Percentiles rank a stretch among this genome's conserved stretches.
Evolutionary conservation across 2,888 invertebrate species (phyloP).

Genomic region (Eulithis prunata): DNA sequence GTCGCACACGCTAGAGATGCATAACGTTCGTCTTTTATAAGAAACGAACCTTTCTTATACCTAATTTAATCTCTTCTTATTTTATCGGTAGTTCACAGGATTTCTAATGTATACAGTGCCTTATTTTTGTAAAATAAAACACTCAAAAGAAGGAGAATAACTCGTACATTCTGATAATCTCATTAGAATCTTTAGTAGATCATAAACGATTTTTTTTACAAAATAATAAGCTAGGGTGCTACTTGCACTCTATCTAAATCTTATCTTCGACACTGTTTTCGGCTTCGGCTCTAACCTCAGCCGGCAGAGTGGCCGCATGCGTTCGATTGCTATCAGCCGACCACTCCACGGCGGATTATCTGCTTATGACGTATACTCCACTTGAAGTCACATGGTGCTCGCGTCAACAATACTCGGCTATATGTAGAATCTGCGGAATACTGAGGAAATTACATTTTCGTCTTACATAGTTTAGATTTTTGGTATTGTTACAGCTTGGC

Average conservation of each 20-base stretch:
- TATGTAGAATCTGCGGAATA: not conserved
- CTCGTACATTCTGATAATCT: too few relatives aligned
- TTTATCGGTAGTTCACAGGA: too few relatives aligned
- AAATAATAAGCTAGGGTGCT: too few relatives aligned
- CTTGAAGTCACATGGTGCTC: not conserved
- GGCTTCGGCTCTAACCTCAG: not conserved
- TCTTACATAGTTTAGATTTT: not conserved
- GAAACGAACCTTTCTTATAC: too few relatives aligned
- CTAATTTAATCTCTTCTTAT: too few relatives aligned
- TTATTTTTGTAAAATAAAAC: too few relatives aligned
- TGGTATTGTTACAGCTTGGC: too few relatives aligned
- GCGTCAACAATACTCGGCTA: constrained; percentile 9
- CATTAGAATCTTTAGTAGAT: too few relatives aligned
- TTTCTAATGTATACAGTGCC: too few relatives aligned
- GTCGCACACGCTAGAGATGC: not conserved
- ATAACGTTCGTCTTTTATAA: too few relatives aligned
- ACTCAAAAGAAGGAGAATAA: too few relatives aligned
- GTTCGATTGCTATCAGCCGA: constrained; percentile 24
- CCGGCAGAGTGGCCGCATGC: not conserved
- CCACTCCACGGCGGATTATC: not conserved
- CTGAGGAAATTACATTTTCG: not conserved
- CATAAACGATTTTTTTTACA: too few relatives aligned
- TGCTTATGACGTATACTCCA: constrained; percentile 2
- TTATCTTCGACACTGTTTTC: not conserved
- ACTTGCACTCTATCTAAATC: not conserved